Percentiles rank a stretch among this genome's conserved stretches.
These are phyloP conservation scores for Zonitis immaculata DNA, from an alignment of 2,888 invertebrate genomes.

Conservation along the genomic window DNA sequence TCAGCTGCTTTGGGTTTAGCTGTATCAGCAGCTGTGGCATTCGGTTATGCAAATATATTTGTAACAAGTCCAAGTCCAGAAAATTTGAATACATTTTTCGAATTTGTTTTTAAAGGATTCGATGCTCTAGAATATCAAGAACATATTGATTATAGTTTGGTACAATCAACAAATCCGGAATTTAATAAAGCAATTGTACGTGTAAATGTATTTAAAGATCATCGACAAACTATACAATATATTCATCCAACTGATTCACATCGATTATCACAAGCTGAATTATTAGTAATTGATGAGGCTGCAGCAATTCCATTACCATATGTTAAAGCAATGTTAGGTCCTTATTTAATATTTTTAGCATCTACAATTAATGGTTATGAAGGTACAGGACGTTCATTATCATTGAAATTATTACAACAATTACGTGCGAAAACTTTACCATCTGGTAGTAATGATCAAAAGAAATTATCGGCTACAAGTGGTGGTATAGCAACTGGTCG, in stretches of 20 bases:
- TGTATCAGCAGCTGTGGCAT: constrained; percentile 79
- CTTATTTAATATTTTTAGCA: constrained; percentile 90
- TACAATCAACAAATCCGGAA: constrained; percentile 92
- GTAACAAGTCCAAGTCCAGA: constrained; percentile 98
- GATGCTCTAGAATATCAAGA: constrained; percentile 93
- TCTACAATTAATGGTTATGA: constrained; percentile 98
- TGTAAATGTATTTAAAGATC: constrained; percentile 85
- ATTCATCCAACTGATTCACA: constrained; percentile 90
- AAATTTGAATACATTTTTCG: constrained; percentile 94
- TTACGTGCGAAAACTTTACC: constrained; percentile 61
- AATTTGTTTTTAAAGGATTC: constrained; percentile 93
- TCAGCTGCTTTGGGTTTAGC: constrained; percentile 95
- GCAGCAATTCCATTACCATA: constrained; percentile 95
- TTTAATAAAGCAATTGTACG: constrained; percentile 94
- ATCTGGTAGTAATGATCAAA: constrained; percentile 51
- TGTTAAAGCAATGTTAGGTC: constrained; percentile 83
- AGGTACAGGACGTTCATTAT: constrained; percentile 94
- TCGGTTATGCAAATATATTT: constrained; percentile 85
- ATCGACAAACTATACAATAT: constrained; percentile 92
- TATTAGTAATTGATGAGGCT: constrained; percentile 96
- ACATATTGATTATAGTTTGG: constrained; percentile 90
- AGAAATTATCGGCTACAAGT: too few relatives aligned
- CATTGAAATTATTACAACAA: constrained; percentile 90
- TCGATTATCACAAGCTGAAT: constrained; percentile 86
- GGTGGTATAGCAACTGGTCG: constrained; percentile 51